Conservation (phyloP, 23 tunicate genomes). For the Oikopleura albicans region DNA sequence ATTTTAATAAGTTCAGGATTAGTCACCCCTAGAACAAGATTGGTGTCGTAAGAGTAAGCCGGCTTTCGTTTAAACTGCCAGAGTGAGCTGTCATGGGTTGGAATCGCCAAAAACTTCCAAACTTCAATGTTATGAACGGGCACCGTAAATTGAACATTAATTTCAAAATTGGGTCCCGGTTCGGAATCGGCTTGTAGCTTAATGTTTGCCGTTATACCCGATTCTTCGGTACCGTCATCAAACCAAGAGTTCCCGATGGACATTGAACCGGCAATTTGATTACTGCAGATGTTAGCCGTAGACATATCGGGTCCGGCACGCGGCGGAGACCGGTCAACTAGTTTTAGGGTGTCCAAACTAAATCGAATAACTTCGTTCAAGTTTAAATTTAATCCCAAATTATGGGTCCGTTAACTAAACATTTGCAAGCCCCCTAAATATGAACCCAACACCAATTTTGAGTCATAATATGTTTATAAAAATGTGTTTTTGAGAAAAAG, state of each 20-base stretch:
- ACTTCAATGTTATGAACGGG: slow-evolving; percentile 10
- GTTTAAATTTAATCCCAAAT: too few species aligned
- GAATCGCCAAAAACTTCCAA: background rate
- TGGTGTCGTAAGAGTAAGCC: background rate
- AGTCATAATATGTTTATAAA: too few species aligned
- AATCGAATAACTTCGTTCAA: too few species aligned
- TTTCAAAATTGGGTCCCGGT: background rate
- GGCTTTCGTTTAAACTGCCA: background rate
- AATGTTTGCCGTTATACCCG: background rate
- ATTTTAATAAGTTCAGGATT: too few species aligned
- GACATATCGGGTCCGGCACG: too few species aligned
- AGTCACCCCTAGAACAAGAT: too few species aligned
- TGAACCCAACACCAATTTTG: too few species aligned
- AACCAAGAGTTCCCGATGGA: background rate
- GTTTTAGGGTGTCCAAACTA: too few species aligned
- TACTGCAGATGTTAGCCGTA: background rate
- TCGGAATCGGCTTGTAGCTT: background rate
- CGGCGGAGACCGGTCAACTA: too few species aligned
- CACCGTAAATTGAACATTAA: background rate
- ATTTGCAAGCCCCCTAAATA: too few species aligned
- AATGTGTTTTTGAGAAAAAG: too few species aligned
- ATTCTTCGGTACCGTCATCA: background rate
- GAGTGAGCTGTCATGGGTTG: background rate
- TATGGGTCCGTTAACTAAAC: too few species aligned
- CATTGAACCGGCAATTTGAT: background rate